phyloP scores from a whole-genome alignment of 2,888 invertebrate genomes.

The Esperia sulphurella region DNA sequence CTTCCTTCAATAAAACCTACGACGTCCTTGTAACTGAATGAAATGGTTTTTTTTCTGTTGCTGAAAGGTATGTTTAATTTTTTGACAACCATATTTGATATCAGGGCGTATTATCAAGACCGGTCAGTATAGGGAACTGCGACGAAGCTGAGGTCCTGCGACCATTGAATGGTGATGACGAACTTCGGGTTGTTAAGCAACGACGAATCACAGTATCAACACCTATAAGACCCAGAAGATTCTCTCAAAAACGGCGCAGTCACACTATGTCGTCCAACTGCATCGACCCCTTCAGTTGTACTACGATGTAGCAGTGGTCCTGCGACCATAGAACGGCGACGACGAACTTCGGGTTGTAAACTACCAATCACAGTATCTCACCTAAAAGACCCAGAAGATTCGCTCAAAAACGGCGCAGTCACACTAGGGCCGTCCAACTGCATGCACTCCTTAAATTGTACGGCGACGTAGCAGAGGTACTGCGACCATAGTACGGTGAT shows the following conservation, averaged over 20 bases:
- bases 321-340: constrained; percentile 82
- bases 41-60: too few species aligned
- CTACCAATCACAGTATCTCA: constrained; percentile 34
- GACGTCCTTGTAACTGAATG: too few species aligned
- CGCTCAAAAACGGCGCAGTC: constrained; percentile 84
- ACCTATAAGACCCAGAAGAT: constrained; percentile 89
- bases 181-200: constrained; percentile 85
- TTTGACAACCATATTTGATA: too few species aligned
- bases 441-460: constrained; percentile 93
- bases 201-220: constrained; percentile 70
- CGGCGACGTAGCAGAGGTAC: constrained; percentile 82
- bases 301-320: constrained; percentile 82
- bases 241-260: constrained; percentile 85
- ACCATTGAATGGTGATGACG: constrained; percentile 83
- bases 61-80: too few species aligned
- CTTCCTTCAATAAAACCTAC: too few species aligned
- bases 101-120: too few species aligned
- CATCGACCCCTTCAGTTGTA: constrained; percentile 93
- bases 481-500: constrained; percentile 82
- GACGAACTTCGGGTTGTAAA: constrained; percentile 87
- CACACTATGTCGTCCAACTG: constrained; percentile 83
- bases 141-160: constrained; percentile 79
- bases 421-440: constrained; percentile 83
- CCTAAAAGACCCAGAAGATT: constrained; percentile 89
- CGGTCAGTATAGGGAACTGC: too few species aligned